Evolutionary conservation across 2,113 vertebrate genomes (phyloP), one percentile per base, ranked within the genome.

Genomic region (Entomyzon cyanotis): DNA sequence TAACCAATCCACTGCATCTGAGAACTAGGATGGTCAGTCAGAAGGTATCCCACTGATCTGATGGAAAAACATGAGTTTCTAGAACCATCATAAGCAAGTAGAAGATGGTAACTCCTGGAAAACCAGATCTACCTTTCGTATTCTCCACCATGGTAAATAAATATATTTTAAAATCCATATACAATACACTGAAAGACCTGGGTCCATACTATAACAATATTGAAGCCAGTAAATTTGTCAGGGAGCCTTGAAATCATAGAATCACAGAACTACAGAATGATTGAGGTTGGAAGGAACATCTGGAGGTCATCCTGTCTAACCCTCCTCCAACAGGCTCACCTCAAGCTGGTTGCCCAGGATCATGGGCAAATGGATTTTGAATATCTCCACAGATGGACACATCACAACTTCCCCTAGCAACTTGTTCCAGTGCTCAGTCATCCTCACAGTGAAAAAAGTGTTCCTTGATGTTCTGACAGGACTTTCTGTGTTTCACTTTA

Each of bases 321-420:
- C 2, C 3, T 56, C 2, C 10, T 59, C 5, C 22, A 30, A 47
- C 3, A 58, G 7, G 15, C 5, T 71, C 8, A 30, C 27, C 10
- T 60, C 0, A 0, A 47, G 9, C 12, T 46, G 11, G 10, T 28
- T 69, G 17, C 6, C 10, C 20, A 60, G 35, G 30, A 35, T 33
- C n/a, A 50, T 7, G 13, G 28, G 10, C 5, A 85, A 44, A 25
- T 22, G 8, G 7, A 10, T 69, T 88, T 68, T 60, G 7, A 46
- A 8, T 46, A 27, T 39, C 9, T 70, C 9, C 16, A 41, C 20
- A 24, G 30, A 24, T 3, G 4, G 10, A 42, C 15, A 17, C 11
- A 27, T 23, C 33, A 16, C 19, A 64, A 8, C 10, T 6, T 67
- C 15, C 27, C 25, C 49, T 44, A 8, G 28, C 15, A 84, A 59